Base-by-base conservation (phyloP, 2,888 invertebrate species). In the Plutella xylostella region DNA sequence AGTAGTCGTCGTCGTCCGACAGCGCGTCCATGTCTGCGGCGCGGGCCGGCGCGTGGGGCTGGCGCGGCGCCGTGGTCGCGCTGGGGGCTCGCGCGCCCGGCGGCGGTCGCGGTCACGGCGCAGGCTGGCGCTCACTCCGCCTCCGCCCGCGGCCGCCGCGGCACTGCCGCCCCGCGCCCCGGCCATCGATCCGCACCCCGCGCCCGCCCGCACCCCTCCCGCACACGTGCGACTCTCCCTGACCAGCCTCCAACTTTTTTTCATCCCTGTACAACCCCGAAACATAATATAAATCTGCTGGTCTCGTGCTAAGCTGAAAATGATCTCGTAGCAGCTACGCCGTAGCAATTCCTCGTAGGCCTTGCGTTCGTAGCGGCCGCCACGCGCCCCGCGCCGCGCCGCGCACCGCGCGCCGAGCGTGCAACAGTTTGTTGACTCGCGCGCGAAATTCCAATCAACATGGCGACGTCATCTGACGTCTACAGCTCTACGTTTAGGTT, bases 1-100 rank as follows among this genome's bases (percentile, higher is more conserved):
- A 59, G 65, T 68, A 79, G 43, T 83, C 82, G 60, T 82, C 80
- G 67, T 83, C 82, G 69, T 83, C 82, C 64, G 80, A 80, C 68
- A 82, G 82, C 65, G 75, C 78, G 75, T 83, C 80, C 82, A 83
- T 83, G 68, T 68, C 71, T 60, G 49, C 55, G 55, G 49, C 48
- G 53, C 50, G 61, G 56, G 41, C 22, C 21, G 39, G 28, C 49
- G 56, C 45, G 51, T 56, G 53, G 61, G 51, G 61, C 60, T 61
- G 56, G 60, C 56, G 41, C 19, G 40, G 34, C 43, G 25, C 62
- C 51, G 52, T 33, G 47, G 44, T 34, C 30, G 39, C 35, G 45
- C 40, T 42, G 42, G 34, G 39, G 35, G 45, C 40, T 42, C 45
- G 65, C 66, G 68, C 68, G 69, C 66, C 61, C 67, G 69, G 68